phyloP scores from a whole-genome alignment of 2,797 vertebrate species.

The Pseudochirops cupreus region DNA sequence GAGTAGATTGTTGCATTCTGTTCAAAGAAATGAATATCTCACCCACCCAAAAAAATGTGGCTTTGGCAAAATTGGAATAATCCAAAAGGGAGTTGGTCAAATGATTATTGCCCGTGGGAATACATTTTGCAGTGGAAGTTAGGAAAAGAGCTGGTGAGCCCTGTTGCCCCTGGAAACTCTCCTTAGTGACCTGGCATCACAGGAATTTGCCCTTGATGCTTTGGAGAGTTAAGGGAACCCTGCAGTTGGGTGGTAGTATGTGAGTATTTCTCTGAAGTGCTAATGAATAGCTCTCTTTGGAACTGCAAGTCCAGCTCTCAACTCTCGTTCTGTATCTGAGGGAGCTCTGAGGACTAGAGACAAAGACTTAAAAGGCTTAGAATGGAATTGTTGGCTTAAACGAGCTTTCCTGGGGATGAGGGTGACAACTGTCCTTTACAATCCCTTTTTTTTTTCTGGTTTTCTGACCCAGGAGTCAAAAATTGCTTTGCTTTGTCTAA shows the following conservation, averaged over 20 bases:
- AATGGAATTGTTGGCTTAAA: constrained; percentile 25
- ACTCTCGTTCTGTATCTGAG: constrained; percentile 47
- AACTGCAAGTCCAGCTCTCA: constrained; percentile 58
- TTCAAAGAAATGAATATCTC: constrained; percentile 10
- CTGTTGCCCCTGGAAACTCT: constrained; percentile 65
- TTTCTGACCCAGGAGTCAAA: background rate
- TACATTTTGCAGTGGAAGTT: background rate
- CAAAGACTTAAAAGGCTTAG: constrained; percentile 32
- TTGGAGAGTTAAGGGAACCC: constrained; percentile 44
- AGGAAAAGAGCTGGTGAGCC: background rate
- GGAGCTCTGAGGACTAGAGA: constrained; percentile 53
- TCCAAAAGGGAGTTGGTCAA: background rate
- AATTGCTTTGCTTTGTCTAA: background rate
- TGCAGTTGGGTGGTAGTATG: constrained; percentile 57
- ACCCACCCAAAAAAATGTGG: background rate
- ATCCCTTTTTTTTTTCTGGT: background rate
- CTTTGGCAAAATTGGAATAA: constrained; percentile 13
- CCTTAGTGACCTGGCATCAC: constrained; percentile 21
- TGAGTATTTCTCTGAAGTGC: constrained; percentile 66
- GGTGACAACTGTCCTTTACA: background rate
- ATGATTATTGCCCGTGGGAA: background rate
- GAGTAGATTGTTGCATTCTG: background rate
- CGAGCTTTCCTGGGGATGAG: constrained; percentile 36
- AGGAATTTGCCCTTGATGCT: constrained; percentile 51
- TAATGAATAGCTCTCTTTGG: constrained; percentile 60